These are phyloP conservation scores for Balearica regulorum DNA, from an alignment of 2,797 vertebrate species.

Conservation along the genomic window DNA sequence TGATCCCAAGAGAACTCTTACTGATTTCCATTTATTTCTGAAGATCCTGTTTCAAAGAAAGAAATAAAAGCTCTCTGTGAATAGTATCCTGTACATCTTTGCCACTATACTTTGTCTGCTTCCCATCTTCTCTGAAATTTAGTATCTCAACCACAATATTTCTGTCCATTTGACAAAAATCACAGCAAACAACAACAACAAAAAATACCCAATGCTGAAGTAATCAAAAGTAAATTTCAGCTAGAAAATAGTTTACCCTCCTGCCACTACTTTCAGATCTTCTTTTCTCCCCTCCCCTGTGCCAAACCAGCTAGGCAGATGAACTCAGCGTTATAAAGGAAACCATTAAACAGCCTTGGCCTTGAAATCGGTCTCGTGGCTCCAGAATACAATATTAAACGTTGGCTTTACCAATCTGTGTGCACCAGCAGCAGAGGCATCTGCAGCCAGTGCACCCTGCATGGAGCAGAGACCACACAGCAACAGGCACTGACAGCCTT, in stretches of 20 bases:
- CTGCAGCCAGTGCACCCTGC: background rate
- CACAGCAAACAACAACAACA: background rate
- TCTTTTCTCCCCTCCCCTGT: background rate
- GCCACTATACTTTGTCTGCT: background rate
- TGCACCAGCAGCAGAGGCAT: background rate
- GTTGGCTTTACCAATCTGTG: background rate
- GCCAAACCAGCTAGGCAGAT: background rate
- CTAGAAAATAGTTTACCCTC: background rate
- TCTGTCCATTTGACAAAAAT: background rate
- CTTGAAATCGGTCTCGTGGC: background rate
- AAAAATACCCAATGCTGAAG: background rate
- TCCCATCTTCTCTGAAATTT: background rate
- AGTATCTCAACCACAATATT: background rate
- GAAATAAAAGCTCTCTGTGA: background rate
- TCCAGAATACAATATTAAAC: background rate
- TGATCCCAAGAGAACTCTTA: background rate
- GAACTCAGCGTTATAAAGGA: background rate
- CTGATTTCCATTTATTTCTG: background rate
- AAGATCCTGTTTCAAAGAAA: background rate
- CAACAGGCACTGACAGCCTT: background rate
- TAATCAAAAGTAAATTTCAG: background rate
- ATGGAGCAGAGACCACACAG: background rate
- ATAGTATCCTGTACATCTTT: background rate
- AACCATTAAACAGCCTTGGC: background rate
- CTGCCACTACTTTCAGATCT: background rate